Evolutionary conservation across 2,888 invertebrate species (phyloP), one percentile per base, ranked within the genome.

Genomic region (Oxystoma pomonae): DNA sequence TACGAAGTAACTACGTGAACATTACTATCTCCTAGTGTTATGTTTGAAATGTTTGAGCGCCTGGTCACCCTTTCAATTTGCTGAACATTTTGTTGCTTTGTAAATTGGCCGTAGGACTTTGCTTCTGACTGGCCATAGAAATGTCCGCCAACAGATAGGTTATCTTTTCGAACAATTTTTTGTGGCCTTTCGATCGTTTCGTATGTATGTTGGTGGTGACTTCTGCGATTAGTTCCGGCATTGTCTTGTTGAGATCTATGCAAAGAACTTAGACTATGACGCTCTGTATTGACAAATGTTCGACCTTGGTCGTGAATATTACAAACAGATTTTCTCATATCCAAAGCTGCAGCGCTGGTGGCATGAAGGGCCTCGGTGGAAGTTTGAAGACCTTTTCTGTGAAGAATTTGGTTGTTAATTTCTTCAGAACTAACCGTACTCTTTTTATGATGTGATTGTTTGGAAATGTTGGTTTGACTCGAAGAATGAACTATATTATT

Each of bases 261-360:
- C 76, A 92, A 84, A 1, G 91, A 88, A 71, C 91, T 92, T 53
- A 91, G 84, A 74, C 92, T 92, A 71, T 88, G 88, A 65, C 92
- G 84, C 67, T 92, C 91, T 9, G 84, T 85, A 69, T 87, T 87
- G 64, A 87, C 86, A 0, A 86, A 88, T 67, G 84, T 87, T 71
- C 88, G 86, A 9, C 88, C 88, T 70, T 87, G 88, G 66, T 91
- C 91, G 62, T 90, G 88, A 1, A 93, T 82, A 75, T 92, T 92
- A 20, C 87, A 87, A 65, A 92, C 90, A 64, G 92, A 92, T 77
- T 91, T 91, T 59, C 90, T 84, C 78, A 91, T 91, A 67, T 90
- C 89, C 20, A 91, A 88, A 17, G 91, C 92, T 0, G 90, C 86
- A 0, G 89, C 86, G 71, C 87, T 87, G 9, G 87, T 89, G 0